Evolutionary conservation across 2,888 invertebrate genomes (phyloP).

Genomic region (Cosmorhoe ocellata): DNA sequence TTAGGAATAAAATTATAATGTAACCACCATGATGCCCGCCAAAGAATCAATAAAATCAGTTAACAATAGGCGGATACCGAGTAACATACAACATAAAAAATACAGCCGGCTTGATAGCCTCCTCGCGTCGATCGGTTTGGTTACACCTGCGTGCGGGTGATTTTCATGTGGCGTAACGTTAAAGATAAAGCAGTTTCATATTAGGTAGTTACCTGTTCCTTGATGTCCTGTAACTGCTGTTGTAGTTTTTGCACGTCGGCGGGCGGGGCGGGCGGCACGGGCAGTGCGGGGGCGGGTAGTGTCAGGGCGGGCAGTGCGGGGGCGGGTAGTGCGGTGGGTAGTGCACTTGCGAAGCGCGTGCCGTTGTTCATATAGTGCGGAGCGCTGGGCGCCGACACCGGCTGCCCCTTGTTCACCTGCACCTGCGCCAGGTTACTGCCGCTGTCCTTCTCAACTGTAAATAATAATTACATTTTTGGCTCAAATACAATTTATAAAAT

Average conservation of each 20-base stretch:
- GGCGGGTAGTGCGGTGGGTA: slow-evolving; percentile 52
- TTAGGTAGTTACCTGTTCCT: slow-evolving; percentile 89
- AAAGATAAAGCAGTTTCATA: too few relatives aligned
- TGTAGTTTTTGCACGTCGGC: slow-evolving; percentile 89
- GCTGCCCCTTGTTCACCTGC: slow-evolving; percentile 77
- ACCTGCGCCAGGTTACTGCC: slow-evolving; percentile 71
- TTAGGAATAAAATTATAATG: too few relatives aligned
- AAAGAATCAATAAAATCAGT: too few relatives aligned
- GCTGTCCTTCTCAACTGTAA: slow-evolving; percentile 61
- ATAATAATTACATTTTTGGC: too few relatives aligned
- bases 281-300: slow-evolving; percentile 1
- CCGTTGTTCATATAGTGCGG: slow-evolving; percentile 78
- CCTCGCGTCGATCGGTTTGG: too few relatives aligned
- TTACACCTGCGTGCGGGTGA: too few relatives aligned
- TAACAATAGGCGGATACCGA: too few relatives aligned
- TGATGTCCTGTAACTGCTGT: slow-evolving; percentile 96
- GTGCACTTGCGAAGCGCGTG: slow-evolving; percentile 45
- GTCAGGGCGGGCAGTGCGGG: slow-evolving; percentile 39
- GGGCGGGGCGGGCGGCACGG: slow-evolving; percentile 49
- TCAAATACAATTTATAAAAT: too few relatives aligned
- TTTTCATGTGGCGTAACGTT: too few relatives aligned
- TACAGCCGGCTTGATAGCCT: too few relatives aligned
- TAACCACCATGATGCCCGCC: too few relatives aligned
- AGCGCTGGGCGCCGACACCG: slow-evolving; percentile 67
- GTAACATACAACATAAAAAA: too few relatives aligned